Base-by-base conservation (phyloP, 2,113 vertebrate genomes). In the Rhynchomys soricoides region DNA sequence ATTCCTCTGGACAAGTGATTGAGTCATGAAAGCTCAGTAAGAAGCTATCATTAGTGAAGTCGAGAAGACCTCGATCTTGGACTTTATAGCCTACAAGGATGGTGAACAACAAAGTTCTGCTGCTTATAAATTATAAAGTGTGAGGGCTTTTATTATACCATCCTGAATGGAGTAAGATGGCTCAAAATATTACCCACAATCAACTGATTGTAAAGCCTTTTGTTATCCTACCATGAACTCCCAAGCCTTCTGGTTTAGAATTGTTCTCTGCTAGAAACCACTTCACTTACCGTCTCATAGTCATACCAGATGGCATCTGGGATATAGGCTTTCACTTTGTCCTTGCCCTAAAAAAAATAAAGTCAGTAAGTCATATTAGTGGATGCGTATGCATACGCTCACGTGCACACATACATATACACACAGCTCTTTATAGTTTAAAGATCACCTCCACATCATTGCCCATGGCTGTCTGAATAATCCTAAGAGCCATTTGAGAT, bases 291-390 rank as follows among this genome's bases (percentile, higher is more conserved):
- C 2, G 98, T 99, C 97, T 99, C 89, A 94, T 98, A 99, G 95
- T 99, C 97, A 3, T 99, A 99, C 99, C 99, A 99, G 96, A 95
- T 95, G 55, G 97, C 98, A 1, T 98, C n/a, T 0, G 99, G 99
- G 1, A 99, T 85, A 57, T 99, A 99, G 5, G 98, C 98, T 0
- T 0, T 12, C 52, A 99, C 98, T 1, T 2, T 55, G 3, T 71
- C 59, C 6, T 22, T 26, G 5, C 62, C 79, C 99, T 99, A 70
- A 94, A 75, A 75, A 94, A 91, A 94, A 94, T 1, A 66, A 96
- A 5, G 95, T 7, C 34, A 3, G 31, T 10, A 21, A 4, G 57
- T 92, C 86, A 91, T 31, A 15, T 78, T 21, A 83, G 31, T 12
- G 48, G 16, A 21, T 31, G 31, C 16, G 7, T 13, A 52, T 16